These are phyloP conservation scores for Montifringilla adamsi DNA, from an alignment of 2,113 vertebrate genomes.

Conservation along the genomic window DNA sequence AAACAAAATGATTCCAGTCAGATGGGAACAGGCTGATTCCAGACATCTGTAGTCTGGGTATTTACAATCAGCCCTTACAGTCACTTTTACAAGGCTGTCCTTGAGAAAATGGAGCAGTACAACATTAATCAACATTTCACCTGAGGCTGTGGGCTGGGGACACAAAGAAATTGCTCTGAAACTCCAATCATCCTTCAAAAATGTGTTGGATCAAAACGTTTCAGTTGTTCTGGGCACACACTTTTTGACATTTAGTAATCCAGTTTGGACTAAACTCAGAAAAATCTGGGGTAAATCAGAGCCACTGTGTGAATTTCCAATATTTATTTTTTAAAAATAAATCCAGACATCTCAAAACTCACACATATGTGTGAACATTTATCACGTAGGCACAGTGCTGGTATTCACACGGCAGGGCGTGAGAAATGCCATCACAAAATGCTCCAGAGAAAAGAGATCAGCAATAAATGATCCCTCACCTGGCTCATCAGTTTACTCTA, in stretches of 20 bases:
- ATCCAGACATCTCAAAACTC: no score
- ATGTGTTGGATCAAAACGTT: not conserved
- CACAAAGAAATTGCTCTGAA: not conserved
- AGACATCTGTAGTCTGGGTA: not conserved
- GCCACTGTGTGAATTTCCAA: not conserved
- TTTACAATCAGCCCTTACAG: not conserved
- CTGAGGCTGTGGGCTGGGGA: not conserved
- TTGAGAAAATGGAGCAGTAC: not conserved
- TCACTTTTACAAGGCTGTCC: not conserved
- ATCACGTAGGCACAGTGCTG: rapidly evolving
- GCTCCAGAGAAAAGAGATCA: not conserved
- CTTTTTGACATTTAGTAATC: not conserved
- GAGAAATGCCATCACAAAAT: not conserved
- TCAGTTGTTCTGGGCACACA: not conserved
- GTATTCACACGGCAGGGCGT: not conserved
- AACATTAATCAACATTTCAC: not conserved
- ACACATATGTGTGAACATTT: rapidly evolving
- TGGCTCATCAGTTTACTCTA: not conserved
- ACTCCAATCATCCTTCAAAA: not conserved
- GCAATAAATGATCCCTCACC: not conserved
- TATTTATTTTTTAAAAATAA: not conserved
- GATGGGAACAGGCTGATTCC: not conserved
- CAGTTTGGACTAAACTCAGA: not conserved
- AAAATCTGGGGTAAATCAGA: not conserved
- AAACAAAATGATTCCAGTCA: not conserved